A percentile compares a stretch with the other conserved stretches of the same genome.
Conservation (phyloP, 2,797 vertebrate genomes). For the Astyanax mexicanus region DNA sequence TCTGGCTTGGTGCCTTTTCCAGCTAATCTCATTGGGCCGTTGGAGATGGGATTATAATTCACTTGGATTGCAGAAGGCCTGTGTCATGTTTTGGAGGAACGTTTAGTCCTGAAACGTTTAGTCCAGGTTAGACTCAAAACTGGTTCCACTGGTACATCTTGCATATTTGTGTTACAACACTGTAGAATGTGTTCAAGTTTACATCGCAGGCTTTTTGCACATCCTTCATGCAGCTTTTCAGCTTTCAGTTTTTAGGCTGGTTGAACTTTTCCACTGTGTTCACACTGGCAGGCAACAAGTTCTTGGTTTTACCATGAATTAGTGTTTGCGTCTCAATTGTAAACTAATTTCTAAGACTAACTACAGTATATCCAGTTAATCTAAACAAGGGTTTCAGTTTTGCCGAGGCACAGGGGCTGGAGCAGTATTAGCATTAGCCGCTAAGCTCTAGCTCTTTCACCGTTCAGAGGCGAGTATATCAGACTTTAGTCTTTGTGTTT, state of each 20-base stretch:
- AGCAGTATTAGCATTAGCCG: too few relatives aligned
- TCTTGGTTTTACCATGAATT: too few relatives aligned
- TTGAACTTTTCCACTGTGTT: too few relatives aligned
- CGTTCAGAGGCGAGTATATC: too few relatives aligned
- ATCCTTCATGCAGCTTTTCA: not conserved
- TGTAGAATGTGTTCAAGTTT: constrained; percentile 14
- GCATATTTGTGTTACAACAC: not conserved
- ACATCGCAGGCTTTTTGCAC: not conserved
- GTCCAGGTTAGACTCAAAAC: not conserved
- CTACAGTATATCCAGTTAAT: too few relatives aligned
- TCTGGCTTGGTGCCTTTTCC: not conserved
- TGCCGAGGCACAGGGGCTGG: too few relatives aligned
- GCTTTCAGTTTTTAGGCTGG: not conserved
- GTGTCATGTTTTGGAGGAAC: not conserved
- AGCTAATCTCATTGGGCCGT: not conserved
- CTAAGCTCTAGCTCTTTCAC: too few relatives aligned
- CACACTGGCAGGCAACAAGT: too few relatives aligned
- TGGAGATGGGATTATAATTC: not conserved
- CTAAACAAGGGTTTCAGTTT: too few relatives aligned
- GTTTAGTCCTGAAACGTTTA: not conserved
- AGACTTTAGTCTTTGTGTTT: too few relatives aligned
- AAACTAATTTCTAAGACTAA: too few relatives aligned
- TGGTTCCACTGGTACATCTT: not conserved
- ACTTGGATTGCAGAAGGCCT: not conserved
- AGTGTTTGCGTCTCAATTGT: too few relatives aligned